These are phyloP conservation scores for Spodoptera picta DNA, from an alignment of 2,888 invertebrate species.

Conservation along the genomic window DNA sequence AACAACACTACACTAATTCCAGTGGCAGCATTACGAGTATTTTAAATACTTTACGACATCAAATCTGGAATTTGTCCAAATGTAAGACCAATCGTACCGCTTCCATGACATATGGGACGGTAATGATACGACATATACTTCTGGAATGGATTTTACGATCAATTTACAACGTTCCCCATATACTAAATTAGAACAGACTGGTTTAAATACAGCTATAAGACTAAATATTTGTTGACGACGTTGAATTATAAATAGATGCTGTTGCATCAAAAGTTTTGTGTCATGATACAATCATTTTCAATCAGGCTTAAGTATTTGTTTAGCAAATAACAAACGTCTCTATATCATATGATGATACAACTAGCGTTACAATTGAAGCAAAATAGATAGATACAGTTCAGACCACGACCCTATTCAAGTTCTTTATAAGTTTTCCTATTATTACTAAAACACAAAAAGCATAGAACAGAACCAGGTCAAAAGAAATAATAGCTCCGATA, in stretches of 20 bases:
- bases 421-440: background rate
- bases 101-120: conserved; percentile 17
- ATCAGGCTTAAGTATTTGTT: no score
- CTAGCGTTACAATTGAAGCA: no score
- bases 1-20: conserved; percentile 29
- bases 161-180: conserved; percentile 37
- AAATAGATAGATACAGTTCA: no score
- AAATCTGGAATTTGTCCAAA: conserved; percentile 48
- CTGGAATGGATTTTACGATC: conserved; percentile 29
- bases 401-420: no score
- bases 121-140: conserved; percentile 4
- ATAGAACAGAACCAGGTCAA: conserved; percentile 31
- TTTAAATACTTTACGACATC: conserved; percentile 35
- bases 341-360: no score
- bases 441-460: conserved; percentile 2
- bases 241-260: conserved; percentile 36
- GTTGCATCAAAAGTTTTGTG: conserved; percentile 21
- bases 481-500: conserved; percentile 22
- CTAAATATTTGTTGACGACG: conserved; percentile 23
- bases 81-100: conserved; percentile 15
- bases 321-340: no score
- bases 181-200: conserved; percentile 34
- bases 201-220: conserved; percentile 24
- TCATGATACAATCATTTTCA: no score
- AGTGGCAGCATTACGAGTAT: conserved; percentile 3